Evolutionary conservation across 2,113 vertebrate species (phyloP).

Genomic region (Anser cygnoides): DNA sequence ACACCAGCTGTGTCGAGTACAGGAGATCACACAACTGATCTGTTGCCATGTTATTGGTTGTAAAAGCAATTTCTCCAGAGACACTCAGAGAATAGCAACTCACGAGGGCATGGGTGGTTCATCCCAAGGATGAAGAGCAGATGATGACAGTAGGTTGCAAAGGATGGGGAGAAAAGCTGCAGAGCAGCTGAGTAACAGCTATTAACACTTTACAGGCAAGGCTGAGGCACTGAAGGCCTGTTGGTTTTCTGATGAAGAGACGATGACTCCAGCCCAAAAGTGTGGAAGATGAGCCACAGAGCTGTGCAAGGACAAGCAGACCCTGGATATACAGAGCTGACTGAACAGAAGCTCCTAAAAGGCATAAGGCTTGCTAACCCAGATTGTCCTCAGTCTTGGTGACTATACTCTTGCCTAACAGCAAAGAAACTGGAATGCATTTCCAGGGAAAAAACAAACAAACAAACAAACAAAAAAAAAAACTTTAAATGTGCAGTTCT

Average conservation of each 20-base stretch:
- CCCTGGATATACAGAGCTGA: not conserved
- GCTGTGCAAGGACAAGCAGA: not conserved
- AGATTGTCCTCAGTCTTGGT: not conserved
- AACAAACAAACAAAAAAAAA: too few species aligned
- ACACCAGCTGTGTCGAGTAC: not conserved
- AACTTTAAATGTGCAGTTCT: not conserved
- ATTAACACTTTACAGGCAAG: too few species aligned
- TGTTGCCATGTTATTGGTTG: rapidly evolving
- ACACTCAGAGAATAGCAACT: too few species aligned
- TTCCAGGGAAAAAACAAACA: not conserved
- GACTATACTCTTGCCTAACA: not conserved
- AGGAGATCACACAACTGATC: not conserved
- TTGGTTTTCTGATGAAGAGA: not conserved
- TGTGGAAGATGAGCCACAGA: not conserved
- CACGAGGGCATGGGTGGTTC: too few species aligned
- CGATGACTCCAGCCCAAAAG: not conserved
- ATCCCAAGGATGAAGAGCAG: too few species aligned
- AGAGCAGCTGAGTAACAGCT: too few species aligned
- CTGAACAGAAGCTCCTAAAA: not conserved
- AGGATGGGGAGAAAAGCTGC: too few species aligned
- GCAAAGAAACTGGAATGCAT: not conserved
- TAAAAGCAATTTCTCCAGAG: not conserved
- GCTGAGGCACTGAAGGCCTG: not conserved
- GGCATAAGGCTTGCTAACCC: not conserved
- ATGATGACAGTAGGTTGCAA: too few species aligned